Percentiles rank a stretch among this genome's conserved stretches.
Evolutionary conservation across 2,797 vertebrate species (phyloP).

Genomic region (Tragelaphus oryx): DNA sequence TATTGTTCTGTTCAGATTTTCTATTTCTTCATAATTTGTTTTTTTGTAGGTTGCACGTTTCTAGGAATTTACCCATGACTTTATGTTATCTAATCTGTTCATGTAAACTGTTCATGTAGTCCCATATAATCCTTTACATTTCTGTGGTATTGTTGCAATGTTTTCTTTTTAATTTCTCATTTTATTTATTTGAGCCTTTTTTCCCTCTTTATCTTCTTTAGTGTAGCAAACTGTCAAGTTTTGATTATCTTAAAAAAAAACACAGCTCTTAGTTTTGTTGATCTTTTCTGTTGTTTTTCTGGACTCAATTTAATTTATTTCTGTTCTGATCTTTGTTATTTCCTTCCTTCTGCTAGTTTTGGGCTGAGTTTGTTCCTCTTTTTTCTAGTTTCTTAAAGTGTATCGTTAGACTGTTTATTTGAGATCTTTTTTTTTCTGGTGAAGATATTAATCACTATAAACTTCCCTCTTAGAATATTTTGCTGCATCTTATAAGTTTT

Average conservation of each 20-base stretch:
- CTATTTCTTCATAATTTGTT: not conserved
- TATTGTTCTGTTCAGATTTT: not conserved
- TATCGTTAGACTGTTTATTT: not conserved
- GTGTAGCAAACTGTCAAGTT: not conserved
- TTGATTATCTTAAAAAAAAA: not conserved
- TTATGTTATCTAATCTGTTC: not conserved
- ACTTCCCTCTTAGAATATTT: not conserved
- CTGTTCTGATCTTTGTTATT: not conserved
- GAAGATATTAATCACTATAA: not conserved
- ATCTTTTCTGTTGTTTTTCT: not conserved
- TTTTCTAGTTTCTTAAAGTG: not conserved
- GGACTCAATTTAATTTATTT: not conserved
- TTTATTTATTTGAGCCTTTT: not conserved
- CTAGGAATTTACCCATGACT: not conserved
- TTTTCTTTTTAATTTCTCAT: not conserved
- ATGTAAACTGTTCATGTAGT: not conserved
- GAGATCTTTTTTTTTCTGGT: not conserved
- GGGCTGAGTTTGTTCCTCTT: not conserved
- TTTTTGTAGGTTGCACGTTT: not conserved
- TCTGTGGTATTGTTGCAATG: not conserved
- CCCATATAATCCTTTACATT: not conserved
- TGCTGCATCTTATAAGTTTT: not conserved
- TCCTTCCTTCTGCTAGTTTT: not conserved
- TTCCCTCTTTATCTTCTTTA: not conserved
- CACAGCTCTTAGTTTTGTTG: not conserved